Evolutionary conservation across 2,113 vertebrate species (phyloP), one percentile per base, ranked within the genome.

Genomic region (Agapornis roseicollis): DNA sequence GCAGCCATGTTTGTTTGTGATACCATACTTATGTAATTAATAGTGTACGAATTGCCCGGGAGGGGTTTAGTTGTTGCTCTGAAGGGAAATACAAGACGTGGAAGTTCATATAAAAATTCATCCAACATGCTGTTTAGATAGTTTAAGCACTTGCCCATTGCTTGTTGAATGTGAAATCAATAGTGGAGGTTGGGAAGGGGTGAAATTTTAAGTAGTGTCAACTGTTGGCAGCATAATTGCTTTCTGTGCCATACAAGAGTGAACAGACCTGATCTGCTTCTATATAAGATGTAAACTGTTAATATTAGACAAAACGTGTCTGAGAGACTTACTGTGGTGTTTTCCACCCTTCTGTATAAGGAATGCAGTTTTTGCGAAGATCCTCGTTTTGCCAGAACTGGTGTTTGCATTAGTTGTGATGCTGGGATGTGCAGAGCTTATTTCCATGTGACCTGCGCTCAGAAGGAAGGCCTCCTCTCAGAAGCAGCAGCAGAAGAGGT

Each of bases 341-440:
- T 73, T 92, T 91, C 80, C 80, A 12, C 68, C 88, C 17, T 89
- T 86, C 28, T 93, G 29, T 73, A 7, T 93, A 13, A 99, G 99
- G 99, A 99, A 84, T 99, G 99, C 97, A 99, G 99, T 90, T 99
- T 99, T 88, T 99, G 99, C 33, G 99, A 99, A 97, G 99, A 99
- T 56, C 91, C 98, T 68, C 99, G 99, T 61, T 99, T 99, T 96
- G 99, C 99, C 91, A 98, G 99, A 80, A 99, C 99, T 13, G 99
- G 99, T 9, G 99, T 99, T 27, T 99, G 99, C 91, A 99, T 99
- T 95, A 99, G 99, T 96, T 99, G 99, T 93, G 99, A 99, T 88
- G 99, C 99, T 47, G 99, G 99, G 31, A 99, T 99, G 99, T 99
- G 99, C 94, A 98, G 99, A 73, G 99, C 99, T 56, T 99, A 99